These are phyloP conservation scores for Amazona vittata DNA, from an alignment of 2,113 vertebrate genomes.

Conservation along the genomic window DNA sequence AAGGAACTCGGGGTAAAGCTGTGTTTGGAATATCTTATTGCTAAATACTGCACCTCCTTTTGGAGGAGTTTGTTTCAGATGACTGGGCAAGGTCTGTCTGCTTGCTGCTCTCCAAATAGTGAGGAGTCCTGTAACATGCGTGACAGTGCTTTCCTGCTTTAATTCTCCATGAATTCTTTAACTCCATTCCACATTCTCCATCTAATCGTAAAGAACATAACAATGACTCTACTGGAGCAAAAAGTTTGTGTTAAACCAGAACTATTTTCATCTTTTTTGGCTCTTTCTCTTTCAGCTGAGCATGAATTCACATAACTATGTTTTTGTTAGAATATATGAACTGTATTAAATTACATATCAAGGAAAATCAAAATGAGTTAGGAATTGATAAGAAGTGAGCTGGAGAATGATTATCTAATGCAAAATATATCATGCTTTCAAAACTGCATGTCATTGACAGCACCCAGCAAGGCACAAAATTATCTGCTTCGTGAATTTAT, in stretches of 20 bases:
- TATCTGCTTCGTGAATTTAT: neutral
- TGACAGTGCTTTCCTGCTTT: accelerated
- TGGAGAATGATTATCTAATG: neutral
- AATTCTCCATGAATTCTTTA: neutral
- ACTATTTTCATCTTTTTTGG: neutral
- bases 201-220: neutral
- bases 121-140: neutral
- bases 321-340: neutral
- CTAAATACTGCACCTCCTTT: neutral
- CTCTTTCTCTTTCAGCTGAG: neutral
- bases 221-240: neutral
- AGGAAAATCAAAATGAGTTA: neutral
- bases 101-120: neutral
- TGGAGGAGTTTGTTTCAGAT: neutral
- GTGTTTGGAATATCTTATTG: accelerated
- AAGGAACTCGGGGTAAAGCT: slow-evolving; percentile 81
- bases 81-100: neutral
- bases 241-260: neutral
- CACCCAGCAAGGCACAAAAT: neutral
- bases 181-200: neutral
- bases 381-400: neutral
- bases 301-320: neutral
- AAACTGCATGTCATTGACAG: neutral
- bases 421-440: neutral
- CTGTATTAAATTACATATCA: neutral